These are phyloP conservation scores for Gryllus bimaculatus DNA, from an alignment of 1,140 invertebrate genomes.

Conservation along the genomic window DNA sequence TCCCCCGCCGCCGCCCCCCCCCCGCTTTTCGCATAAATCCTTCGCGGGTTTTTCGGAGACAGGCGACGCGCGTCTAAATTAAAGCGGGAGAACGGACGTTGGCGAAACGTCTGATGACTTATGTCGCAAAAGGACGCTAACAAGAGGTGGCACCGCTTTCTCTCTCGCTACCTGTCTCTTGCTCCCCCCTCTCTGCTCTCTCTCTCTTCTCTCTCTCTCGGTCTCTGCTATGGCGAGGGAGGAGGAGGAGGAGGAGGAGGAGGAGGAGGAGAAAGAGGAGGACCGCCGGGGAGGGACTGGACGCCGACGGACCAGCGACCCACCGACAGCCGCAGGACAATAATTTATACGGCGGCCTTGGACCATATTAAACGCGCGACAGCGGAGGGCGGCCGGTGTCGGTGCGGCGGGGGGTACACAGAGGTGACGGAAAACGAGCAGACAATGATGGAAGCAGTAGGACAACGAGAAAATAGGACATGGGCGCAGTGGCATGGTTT, in stretches of 20 bases:
- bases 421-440: not conserved
- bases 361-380: no score
- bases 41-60: not conserved
- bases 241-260: slow-evolving; percentile 7
- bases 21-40: not conserved
- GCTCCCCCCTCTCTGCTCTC: not conserved
- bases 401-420: no score
- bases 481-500: no score
- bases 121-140: no score
- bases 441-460: not conserved
- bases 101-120: no score
- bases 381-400: no score
- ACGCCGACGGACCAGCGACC: no score
- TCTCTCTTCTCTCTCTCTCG: not conserved
- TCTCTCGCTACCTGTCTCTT: not conserved
- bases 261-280: not conserved
- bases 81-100: no score
- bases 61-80: not conserved
- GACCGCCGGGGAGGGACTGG: not conserved
- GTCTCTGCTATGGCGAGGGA: not conserved
- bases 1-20: not conserved
- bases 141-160: not conserved
- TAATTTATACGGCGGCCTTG: no score
- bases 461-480: no score
- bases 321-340: no score